Base-by-base conservation (phyloP, 30 jellyfish, hydroid and myxozoan genomes). In the Cassiopea xamachana region DNA sequence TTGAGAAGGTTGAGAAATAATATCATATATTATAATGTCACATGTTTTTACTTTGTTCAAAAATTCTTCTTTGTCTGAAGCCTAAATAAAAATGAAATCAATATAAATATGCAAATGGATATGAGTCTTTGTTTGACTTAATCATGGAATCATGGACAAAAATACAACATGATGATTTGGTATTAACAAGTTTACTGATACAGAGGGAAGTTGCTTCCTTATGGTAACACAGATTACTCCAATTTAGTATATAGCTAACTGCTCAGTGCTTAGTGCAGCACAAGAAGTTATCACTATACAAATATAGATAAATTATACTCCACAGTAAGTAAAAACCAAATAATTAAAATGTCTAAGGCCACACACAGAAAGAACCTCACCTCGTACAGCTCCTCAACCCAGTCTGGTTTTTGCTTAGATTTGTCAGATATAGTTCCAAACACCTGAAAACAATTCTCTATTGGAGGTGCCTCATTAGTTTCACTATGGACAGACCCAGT, bases 1-100 rank as follows among this genome's bases (percentile, higher is more conserved):
- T 88, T 95, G 99, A 51, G 79, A 27, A 14, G 97, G 95, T 47
- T 84, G 92, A 18, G 99, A 83, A 69, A 90, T 69, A 70, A 95
- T 95, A 89, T 95, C 99, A 84, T 91, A 95, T 10, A 95, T 72
- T 13, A 95, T 86, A 69, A 95, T 48, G 84, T 95, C 98, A 87
- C 98, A 91, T 43, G 46, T 86, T 84, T 70, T 71, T 60, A 95
- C 78, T 43, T 84, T 75, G 48, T 81, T 64, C 49, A 95, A 73
- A n/a, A 95, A 83, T 18, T 88, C 98, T 62, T 95, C 97, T 55
- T 85, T 95, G 46, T 82, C 89, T 64, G 93, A 80, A 64, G 79
- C 61, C 99, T 95, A 79, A 79, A 73, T 60, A 71, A 67, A 62
- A 60, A 44, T 15, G 39, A 60, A 12, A 71, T 68, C 58, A 67